Conservation (phyloP, 2,888 invertebrate genomes). For the Harpalus rubripes region DNA sequence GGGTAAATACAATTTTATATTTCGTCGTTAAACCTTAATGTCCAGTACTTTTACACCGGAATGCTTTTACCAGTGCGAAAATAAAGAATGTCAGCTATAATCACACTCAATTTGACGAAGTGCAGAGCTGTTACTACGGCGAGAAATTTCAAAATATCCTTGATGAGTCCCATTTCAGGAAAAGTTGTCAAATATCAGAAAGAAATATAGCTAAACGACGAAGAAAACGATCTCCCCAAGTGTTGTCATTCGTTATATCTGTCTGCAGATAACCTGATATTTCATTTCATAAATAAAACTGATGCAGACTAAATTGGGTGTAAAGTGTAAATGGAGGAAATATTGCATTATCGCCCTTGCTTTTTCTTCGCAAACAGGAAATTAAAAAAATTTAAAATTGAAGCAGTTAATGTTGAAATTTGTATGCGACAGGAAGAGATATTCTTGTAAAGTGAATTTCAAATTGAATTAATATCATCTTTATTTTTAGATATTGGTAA, state of each 20-base stretch:
- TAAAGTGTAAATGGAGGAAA: slow-evolving; percentile 22
- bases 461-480: background rate
- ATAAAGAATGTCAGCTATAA: slow-evolving; percentile 5
- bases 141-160: slow-evolving; percentile 28
- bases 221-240: slow-evolving; percentile 30
- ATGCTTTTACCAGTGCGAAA: slow-evolving; percentile 29
- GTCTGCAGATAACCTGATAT: slow-evolving; percentile 41
- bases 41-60: slow-evolving; percentile 8
- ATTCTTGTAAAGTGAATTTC: slow-evolving; percentile 1
- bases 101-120: slow-evolving; percentile 29
- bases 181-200: slow-evolving; percentile 36
- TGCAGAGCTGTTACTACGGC: background rate
- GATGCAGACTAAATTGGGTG: slow-evolving; percentile 1
- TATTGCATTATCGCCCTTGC: background rate
- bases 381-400: slow-evolving; percentile 22
- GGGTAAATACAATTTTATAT: background rate
- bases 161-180: slow-evolving; percentile 20
- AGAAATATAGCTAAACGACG: slow-evolving; percentile 44
- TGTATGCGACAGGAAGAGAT: background rate
- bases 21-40: slow-evolving; percentile 16
- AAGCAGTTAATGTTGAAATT: slow-evolving; percentile 14
- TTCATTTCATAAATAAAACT: slow-evolving; percentile 22
- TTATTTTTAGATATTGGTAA: slow-evolving; percentile 20
- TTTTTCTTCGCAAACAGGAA: slow-evolving; percentile 25
- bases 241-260: slow-evolving; percentile 49